Base-by-base conservation (phyloP, 2,113 vertebrate species). In the Acanthochromis polyacanthus region DNA sequence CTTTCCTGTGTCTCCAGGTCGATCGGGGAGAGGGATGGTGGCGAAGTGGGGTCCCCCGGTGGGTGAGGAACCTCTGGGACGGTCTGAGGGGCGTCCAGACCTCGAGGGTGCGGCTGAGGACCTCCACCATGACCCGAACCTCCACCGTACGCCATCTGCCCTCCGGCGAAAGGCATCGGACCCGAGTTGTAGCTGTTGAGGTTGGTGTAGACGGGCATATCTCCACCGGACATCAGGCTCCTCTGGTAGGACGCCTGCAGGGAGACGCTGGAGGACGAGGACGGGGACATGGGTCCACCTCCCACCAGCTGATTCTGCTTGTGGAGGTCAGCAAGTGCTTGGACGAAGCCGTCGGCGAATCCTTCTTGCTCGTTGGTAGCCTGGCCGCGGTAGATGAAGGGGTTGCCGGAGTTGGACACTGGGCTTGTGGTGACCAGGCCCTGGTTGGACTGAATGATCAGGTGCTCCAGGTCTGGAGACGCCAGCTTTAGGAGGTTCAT, bases 1-100 rank as follows among this genome's bases (percentile, higher is more conserved):
- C 96, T 94, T 89, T 99, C 97, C 89, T 98, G 97, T 1, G 95
- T 97, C 95, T 98, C 98, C 94, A 96, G 95, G 90, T 98, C 94
- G 46, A 97, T 96, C 5, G 97, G 97, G 9, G 97, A 98, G 14
- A 98, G 92, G 91, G 96, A 17, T 83, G 96, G 86, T 77, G 91
- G 89, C 0, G 89, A 97, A 6, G 94, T 95, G 80, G 97, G 96
- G 69, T 93, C 85, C 0, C 83, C 89, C 89, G 79, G 20, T 4
- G 71, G 81, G 25, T 85, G 88, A 70, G 95, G 94, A 72, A 96
- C 95, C 82, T 99, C 97, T 2, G 97, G 97, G n/a, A 99, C 97
- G 9, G 95, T 99, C 87, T 99, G 97, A 2, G 97, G 96, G 50
- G 96, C 96, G 75, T 98, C 97, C 79, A 96, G 94, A 22, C 76